A percentile compares a stretch with the other conserved stretches of the same genome.
These are phyloP conservation scores for Glaucidium brasilianum DNA, from an alignment of 2,113 vertebrate genomes.

Conservation along the genomic window DNA sequence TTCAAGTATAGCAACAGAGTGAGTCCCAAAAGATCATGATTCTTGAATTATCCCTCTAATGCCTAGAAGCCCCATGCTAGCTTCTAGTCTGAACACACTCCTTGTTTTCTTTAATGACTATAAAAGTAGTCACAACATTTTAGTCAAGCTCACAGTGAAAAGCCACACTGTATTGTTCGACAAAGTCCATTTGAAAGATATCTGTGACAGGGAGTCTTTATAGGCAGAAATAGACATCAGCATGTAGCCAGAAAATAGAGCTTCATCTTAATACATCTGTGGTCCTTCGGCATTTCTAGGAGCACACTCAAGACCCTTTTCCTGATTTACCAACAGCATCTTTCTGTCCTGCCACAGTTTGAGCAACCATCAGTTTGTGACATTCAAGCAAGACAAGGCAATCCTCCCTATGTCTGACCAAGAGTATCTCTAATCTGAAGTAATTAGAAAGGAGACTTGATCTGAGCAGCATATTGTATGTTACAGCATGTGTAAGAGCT, in stretches of 20 bases:
- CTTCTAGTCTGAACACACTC: not conserved
- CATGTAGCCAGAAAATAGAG: not conserved
- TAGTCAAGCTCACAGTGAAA: not conserved
- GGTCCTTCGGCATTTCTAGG: not conserved
- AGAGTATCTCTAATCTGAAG: not conserved
- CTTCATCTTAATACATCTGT: not conserved
- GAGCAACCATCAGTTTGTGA: not conserved
- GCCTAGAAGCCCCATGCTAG: not conserved
- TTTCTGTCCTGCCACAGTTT: not conserved
- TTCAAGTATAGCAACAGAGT: not conserved
- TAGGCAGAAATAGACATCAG: not conserved
- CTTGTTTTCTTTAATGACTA: not conserved
- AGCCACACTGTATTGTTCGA: not conserved
- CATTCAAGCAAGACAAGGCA: not conserved
- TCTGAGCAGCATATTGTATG: not conserved
- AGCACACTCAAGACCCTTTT: not conserved
- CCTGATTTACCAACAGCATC: not conserved
- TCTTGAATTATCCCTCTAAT: not conserved
- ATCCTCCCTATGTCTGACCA: not conserved
- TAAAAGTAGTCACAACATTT: not conserved
- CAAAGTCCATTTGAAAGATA: not conserved
- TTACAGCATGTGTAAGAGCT: rapidly evolving
- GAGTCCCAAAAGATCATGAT: not conserved
- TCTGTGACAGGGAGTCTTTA: not conserved
- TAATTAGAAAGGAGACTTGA: not conserved